Base-by-base conservation (phyloP, 2,888 invertebrate genomes). In the Liodrosophila aerea region DNA sequence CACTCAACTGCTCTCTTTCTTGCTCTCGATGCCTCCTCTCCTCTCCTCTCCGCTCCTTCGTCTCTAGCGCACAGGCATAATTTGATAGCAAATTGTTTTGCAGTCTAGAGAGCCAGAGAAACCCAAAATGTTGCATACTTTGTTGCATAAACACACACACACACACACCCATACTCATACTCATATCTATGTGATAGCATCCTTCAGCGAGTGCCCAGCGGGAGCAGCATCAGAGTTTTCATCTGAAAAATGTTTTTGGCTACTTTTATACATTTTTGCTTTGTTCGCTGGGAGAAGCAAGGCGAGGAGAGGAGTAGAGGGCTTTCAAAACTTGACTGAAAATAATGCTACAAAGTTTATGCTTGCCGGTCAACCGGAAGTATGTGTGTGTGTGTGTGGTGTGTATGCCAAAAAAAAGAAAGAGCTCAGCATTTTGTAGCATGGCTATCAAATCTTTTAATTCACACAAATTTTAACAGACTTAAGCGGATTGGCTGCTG, bases 71-170 rank as follows among this genome's bases (percentile, higher is more conserved):
- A 52, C 65, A 60, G 60, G 76, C 85, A 81, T 85, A 73, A 82
- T 82, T 81, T 73, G 46, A 61, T 68, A 69, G 61, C 69, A 85
- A 81, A 82, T 82, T 76, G 82, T 81, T 75, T n/a, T 34, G 22
- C 5, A 12, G 27, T 22, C 22, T 2, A 34, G 22, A 22, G 13
- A 31, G 15, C 7, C 3, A 5, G 16, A 12, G 9, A 7, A 15
- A 60, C 53, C 69, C 73, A 51, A 71, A 78, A 63, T 63, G 51
- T 46, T 54, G 56, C 57, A 67, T 53, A 66, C 63, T 62, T 61
- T 80, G 72, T 72, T 64, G 62, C 51, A 61, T 16, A 29, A 13
- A 43, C 44, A 16, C 18, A 16, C 18, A 30, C 8, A n/a, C n/a
- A 45, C 39, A 34, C 1, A 34, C 34, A 37, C 13, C 36, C n/a